Evolutionary conservation across 2,888 invertebrate genomes (phyloP).

Genomic region (Drosophila colorata): DNA sequence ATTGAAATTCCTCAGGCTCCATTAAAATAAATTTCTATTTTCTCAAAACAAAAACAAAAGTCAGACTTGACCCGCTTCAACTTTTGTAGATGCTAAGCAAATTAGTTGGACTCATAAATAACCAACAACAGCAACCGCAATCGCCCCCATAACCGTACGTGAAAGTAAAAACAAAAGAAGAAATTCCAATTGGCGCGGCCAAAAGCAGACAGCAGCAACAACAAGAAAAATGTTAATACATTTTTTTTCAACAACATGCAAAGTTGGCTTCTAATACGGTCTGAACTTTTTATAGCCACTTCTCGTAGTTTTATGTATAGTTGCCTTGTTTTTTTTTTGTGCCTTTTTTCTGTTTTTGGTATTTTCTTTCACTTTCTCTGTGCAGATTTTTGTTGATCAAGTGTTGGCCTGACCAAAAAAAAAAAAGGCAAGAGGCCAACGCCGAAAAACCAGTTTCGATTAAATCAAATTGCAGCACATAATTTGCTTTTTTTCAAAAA

Average conservation of each 20-base stretch:
- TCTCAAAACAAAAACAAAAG: slow-evolving; percentile 30
- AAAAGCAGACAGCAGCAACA: slow-evolving; percentile 39
- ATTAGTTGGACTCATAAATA: slow-evolving; percentile 74
- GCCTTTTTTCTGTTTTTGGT: slow-evolving; percentile 44
- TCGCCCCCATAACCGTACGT: slow-evolving; percentile 64
- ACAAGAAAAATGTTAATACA: slow-evolving; percentile 54
- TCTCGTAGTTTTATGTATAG: slow-evolving; percentile 49
- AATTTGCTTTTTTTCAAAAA: slow-evolving; percentile 37
- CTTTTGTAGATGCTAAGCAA: slow-evolving; percentile 59
- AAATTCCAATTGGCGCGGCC: slow-evolving; percentile 65
- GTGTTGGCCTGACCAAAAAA: slow-evolving; percentile 61
- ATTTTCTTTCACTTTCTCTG: slow-evolving; percentile 81
- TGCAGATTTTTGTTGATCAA: slow-evolving; percentile 76
- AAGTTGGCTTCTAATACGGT: slow-evolving; percentile 79
- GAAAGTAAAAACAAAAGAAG: slow-evolving; percentile 75
- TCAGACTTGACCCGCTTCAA: slow-evolving; percentile 65
- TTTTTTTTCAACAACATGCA: slow-evolving; percentile 66
- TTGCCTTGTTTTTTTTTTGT: slow-evolving; percentile 30
- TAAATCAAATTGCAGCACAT: slow-evolving; percentile 69
- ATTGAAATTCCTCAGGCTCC: slow-evolving; percentile 33
- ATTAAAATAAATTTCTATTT: slow-evolving; percentile 60
- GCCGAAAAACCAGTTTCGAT: slow-evolving; percentile 72
- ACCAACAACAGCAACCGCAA: slow-evolving; percentile 41
- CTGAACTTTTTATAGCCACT: slow-evolving; percentile 74
- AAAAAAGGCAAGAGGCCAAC: slow-evolving; percentile 44